Percentiles rank a stretch among this genome's conserved stretches.
Evolutionary conservation across 1,140 invertebrate genomes (phyloP).

Genomic region (Kradibia gibbosae): DNA sequence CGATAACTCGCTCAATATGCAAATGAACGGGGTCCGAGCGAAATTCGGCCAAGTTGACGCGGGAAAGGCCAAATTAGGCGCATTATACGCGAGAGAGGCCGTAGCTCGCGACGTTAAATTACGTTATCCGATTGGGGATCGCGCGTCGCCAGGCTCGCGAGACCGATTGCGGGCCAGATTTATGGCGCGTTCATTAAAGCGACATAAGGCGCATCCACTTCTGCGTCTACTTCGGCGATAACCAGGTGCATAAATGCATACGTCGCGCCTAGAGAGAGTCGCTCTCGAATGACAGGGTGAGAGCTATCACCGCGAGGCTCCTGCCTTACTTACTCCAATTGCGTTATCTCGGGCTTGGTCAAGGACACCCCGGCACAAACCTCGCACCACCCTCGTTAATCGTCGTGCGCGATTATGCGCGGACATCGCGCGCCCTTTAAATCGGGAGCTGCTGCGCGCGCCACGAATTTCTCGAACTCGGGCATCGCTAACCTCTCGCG

Average conservation of each 20-base stretch:
- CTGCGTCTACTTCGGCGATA: neutral
- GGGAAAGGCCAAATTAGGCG: neutral
- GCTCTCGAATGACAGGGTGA: neutral
- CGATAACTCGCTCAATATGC: conserved; percentile 52
- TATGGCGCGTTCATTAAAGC: conserved; percentile 56
- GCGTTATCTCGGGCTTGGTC: conserved; percentile 9
- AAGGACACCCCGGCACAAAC: neutral
- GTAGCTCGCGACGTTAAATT: conserved; percentile 41
- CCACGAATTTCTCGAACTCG: conserved; percentile 27
- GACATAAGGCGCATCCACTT: neutral
- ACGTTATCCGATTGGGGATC: conserved; percentile 53
- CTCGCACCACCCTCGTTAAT: conserved; percentile 10
- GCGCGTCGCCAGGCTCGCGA: conserved; percentile 33
- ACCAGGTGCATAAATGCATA: neutral
- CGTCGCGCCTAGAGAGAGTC: neutral
- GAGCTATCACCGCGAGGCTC: conserved; percentile 7
- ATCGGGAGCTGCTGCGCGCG: conserved; percentile 1
- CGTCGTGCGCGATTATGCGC: conserved; percentile 36
- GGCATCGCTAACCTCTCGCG: neutral
- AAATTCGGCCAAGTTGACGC: conserved; percentile 15
- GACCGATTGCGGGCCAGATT: conserved; percentile 52
- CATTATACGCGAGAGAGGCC: neutral
- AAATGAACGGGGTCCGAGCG: conserved; percentile 34
- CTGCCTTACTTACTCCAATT: conserved; percentile 28
- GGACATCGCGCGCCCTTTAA: conserved; percentile 39